These are phyloP conservation scores for Oreohelix idahoensis DNA, from an alignment of 1,140 invertebrate genomes.

Conservation along the genomic window DNA sequence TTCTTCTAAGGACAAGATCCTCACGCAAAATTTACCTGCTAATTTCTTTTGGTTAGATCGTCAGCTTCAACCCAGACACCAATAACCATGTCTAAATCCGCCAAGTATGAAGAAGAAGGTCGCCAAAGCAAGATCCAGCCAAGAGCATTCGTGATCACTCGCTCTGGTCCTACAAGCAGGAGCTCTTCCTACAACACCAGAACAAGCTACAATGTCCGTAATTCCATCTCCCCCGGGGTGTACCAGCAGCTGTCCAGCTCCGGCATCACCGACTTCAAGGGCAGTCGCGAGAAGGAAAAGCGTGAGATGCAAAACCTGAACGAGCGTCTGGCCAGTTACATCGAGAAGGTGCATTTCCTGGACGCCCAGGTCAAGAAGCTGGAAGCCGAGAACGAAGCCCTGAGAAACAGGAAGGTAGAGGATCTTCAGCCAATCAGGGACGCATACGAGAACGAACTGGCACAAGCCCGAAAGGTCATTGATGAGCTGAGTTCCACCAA, in stretches of 20 bases:
- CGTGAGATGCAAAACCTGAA: conserved; percentile 76
- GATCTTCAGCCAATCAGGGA: conserved; percentile 51
- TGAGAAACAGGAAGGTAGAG: conserved; percentile 49
- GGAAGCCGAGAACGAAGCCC: conserved; percentile 72
- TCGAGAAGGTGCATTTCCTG: conserved; percentile 76
- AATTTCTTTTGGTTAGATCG: not conserved
- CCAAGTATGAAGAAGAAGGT: conserved; percentile 6
- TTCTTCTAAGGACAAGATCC: too few relatives aligned
- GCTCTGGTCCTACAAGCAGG: not conserved
- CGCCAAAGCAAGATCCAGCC: conserved; percentile 7
- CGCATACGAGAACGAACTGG: conserved; percentile 58
- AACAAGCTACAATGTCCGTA: not conserved
- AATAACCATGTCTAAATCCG: not conserved
- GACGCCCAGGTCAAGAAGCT: conserved; percentile 75
- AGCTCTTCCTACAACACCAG: not conserved
- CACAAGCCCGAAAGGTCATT: conserved; percentile 54
- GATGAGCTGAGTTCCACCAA: conserved; percentile 56
- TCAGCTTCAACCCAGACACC: too few relatives aligned
- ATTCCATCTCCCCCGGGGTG: conserved; percentile 48
- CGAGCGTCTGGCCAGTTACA: conserved; percentile 75
- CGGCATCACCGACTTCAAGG: conserved; percentile 71
- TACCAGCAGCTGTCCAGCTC: conserved; percentile 63
- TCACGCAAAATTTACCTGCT: too few relatives aligned
- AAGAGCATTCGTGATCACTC: conserved; percentile 36
- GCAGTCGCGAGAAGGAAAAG: conserved; percentile 74